Conservation (phyloP, 2,797 vertebrate genomes). For the Furcifer pardalis region DNA sequence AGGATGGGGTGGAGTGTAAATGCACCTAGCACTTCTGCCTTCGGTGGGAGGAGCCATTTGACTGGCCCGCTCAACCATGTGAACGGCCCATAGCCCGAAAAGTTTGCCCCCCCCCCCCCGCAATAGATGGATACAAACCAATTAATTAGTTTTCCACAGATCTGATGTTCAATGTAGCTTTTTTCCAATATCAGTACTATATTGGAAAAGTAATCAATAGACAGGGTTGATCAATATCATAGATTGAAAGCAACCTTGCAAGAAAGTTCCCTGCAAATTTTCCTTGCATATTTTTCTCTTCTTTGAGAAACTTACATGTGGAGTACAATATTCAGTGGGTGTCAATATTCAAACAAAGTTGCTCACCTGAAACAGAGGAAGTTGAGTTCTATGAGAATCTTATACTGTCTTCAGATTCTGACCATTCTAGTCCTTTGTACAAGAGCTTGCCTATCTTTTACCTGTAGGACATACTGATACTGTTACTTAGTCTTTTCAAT, state of each 20-base stretch:
- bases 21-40: no score
- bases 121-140: neutral
- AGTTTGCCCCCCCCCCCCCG: no score
- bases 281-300: neutral
- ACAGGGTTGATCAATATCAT: neutral
- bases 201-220: neutral
- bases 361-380: neutral
- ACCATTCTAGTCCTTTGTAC: neutral
- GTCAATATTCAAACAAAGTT: neutral
- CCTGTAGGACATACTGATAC: neutral
- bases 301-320: neutral
- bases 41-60: no score
- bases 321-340: neutral
- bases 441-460: constrained; percentile 8
- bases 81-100: no score
- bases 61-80: no score
- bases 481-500: neutral
- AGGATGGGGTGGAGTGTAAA: neutral
- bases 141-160: neutral
- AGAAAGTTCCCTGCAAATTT: neutral
- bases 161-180: neutral
- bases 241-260: neutral
- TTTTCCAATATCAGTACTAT: neutral
- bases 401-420: neutral
- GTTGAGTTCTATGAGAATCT: neutral